Conservation (phyloP, 2,797 vertebrate genomes). For the Esox lucius region DNA sequence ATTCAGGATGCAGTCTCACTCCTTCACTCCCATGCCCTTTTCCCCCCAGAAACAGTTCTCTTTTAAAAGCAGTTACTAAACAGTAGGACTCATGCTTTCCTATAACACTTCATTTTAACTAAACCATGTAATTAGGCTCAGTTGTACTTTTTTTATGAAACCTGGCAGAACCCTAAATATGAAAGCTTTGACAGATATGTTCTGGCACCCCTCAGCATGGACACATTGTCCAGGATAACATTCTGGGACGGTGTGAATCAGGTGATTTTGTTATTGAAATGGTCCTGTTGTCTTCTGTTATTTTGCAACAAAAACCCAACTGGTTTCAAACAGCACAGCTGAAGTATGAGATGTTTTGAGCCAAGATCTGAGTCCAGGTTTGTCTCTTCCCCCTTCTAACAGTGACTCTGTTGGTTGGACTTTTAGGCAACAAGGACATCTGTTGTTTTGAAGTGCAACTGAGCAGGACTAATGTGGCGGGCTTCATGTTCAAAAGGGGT, state of each 20-base stretch:
- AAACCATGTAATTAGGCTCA: neutral
- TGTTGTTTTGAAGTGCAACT: neutral
- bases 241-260: conserved; percentile 39
- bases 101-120: conserved; percentile 2
- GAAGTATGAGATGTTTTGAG: neutral
- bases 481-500: too few relatives aligned
- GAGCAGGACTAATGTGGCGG: neutral
- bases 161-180: conserved; percentile 12
- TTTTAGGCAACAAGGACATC: neutral
- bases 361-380: neutral
- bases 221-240: conserved; percentile 46
- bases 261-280: conserved; percentile 28
- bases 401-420: neutral
- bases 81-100: neutral
- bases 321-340: too few relatives aligned
- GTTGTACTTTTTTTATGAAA: neutral
- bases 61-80: neutral
- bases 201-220: conserved; percentile 28
- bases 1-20: neutral
- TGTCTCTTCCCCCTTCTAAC: neutral
- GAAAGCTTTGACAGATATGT: conserved; percentile 11
- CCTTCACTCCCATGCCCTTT: neutral
- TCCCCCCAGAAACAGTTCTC: neutral
- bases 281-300: conserved; percentile 11
- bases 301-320: neutral